Evolutionary conservation across 2,888 invertebrate species (phyloP), one percentile per base, ranked within the genome.

Genomic region (Pseudococcus viburni): DNA sequence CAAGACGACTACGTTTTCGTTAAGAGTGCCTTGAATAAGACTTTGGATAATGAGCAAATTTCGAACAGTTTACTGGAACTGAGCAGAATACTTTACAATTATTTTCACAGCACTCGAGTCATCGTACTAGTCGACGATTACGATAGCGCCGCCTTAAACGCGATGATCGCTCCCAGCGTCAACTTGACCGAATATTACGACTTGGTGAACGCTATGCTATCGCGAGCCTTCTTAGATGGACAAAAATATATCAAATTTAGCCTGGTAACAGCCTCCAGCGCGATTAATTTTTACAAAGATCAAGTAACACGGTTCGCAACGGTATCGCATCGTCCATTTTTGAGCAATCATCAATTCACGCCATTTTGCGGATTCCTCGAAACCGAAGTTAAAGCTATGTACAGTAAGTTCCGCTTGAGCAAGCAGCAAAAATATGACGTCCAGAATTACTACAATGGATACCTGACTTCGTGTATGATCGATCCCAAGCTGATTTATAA

Each of bases 401-500:
- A 7, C 8, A 5, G 8, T 3, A 73, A 73, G 8, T 73, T 15
- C 1, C 15, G 17, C 6, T 11, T 26, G 7, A 33, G 7, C 17
- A 17, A 17, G 8, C 17, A 33, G 17, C 5, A 73, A 6, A 11
- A 17, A 73, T 15, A 12, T 0, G 73, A 73, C 6, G 17, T 33
- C 0, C 15, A 33, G 15, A 17, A 33, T 12, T 73, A 73, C 33
- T 73, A 73, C 33, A 73, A 73, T 33, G 73, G 73, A 17, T 73
- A 73, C 17, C 5, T 33, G 5, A 73, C 73, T 15, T 12, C 26
- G 26, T 73, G 15, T 6, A 0, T 6, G 3, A 33, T 0, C 8
- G 33, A 73, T 33, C 73, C 64, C 19, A 22, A 73, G 17, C 73
- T 33, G n/a, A 33, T 73, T 33, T 73, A 73, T 15, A 73, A 73